phyloP scores from a whole-genome alignment of 2,888 invertebrate genomes.

The Frankliniella fusca region DNA sequence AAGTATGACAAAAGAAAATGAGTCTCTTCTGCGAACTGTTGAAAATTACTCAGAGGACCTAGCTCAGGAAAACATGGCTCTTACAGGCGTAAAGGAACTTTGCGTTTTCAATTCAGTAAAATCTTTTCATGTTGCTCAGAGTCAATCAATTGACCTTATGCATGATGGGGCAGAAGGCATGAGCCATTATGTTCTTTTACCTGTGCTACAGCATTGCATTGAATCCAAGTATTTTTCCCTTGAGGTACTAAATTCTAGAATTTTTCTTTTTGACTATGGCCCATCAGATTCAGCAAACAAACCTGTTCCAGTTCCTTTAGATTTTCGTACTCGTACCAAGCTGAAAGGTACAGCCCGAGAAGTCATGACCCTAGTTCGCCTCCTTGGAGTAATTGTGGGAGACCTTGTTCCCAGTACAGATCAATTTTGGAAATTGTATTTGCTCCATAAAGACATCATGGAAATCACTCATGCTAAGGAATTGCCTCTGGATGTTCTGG shows the following conservation, averaged over 20 bases:
- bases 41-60: slow-evolving; percentile 37
- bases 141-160: slow-evolving; percentile 38
- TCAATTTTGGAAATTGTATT: too few relatives aligned
- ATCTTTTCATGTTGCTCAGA: slow-evolving; percentile 36
- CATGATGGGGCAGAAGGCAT: slow-evolving; percentile 38
- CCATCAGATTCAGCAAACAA: neutral
- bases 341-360: neutral
- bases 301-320: neutral
- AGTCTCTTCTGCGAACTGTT: slow-evolving; percentile 32
- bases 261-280: too few relatives aligned
- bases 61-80: slow-evolving; percentile 29
- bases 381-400: neutral
- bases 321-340: neutral
- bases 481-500: neutral
- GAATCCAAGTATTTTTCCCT: slow-evolving; percentile 31
- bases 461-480: too few relatives aligned
- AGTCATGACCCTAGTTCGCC: neutral
- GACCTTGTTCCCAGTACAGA: too few relatives aligned
- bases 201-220: slow-evolving; percentile 34
- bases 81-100: slow-evolving; percentile 36
- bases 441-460: too few relatives aligned
- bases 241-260: slow-evolving; percentile 3
- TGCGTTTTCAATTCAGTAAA: slow-evolving; percentile 37
- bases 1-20: slow-evolving; percentile 32
- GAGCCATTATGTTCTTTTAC: slow-evolving; percentile 35